These are phyloP conservation scores for Brachypodius melanocephalos DNA, from an alignment of 2,113 vertebrate species.

Conservation along the genomic window DNA sequence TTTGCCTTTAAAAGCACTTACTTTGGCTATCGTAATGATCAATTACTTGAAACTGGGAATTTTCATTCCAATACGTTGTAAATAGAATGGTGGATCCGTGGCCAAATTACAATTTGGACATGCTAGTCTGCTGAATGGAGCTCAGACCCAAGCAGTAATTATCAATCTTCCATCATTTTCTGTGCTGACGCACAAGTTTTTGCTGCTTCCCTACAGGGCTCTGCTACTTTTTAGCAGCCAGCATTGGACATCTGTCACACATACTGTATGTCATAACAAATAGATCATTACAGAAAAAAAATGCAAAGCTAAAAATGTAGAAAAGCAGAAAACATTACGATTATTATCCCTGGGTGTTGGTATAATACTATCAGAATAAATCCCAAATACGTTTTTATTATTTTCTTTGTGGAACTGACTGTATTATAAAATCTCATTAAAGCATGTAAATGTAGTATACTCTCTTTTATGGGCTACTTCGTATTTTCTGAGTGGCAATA, in stretches of 20 bases:
- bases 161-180: conserved; percentile 30
- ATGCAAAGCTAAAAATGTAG: conserved; percentile 28
- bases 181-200: conserved; percentile 42
- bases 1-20: background rate
- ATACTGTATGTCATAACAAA: conserved; percentile 72
- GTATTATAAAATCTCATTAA: conserved; percentile 39
- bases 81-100: background rate
- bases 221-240: conserved; percentile 64
- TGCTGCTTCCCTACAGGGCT: conserved; percentile 54
- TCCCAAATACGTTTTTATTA: conserved; percentile 25
- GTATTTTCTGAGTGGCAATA: background rate
- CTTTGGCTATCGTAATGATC: background rate
- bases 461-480: background rate
- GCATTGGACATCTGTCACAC: conserved; percentile 72
- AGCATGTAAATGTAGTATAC: background rate
- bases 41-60: background rate
- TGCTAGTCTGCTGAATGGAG: background rate
- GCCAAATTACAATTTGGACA: background rate
- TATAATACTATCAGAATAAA: conserved; percentile 47
- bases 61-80: background rate
- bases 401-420: conserved; percentile 47
- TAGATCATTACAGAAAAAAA: conserved; percentile 61
- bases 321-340: conserved; percentile 27
- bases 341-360: conserved; percentile 22
- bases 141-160: background rate